phyloP scores from a whole-genome alignment of 2,113 vertebrate species.

The Balaeniceps rex region DNA sequence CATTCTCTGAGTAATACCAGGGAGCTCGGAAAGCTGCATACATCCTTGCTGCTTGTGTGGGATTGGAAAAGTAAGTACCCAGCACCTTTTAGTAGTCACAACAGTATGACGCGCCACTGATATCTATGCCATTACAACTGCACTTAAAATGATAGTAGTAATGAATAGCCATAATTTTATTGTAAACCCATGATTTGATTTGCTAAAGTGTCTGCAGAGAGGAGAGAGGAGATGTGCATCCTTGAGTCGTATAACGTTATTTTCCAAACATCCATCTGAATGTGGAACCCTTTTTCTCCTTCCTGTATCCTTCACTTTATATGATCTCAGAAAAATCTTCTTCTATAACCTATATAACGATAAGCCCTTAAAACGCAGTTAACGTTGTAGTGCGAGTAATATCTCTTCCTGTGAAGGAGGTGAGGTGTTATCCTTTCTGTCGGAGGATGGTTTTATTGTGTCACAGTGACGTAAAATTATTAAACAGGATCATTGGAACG shows the following conservation, averaged over 20 bases:
- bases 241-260: neutral
- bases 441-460: neutral
- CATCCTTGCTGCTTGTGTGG: neutral
- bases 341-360: neutral
- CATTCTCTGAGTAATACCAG: neutral
- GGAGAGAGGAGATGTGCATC: neutral
- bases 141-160: neutral
- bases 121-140: neutral
- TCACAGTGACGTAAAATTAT: neutral
- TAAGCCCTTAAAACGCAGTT: neutral
- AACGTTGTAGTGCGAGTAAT: neutral
- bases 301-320: neutral
- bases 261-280: neutral
- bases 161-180: neutral
- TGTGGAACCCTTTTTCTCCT: neutral
- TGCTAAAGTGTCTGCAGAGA: neutral
- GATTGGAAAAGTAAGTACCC: neutral
- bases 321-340: neutral
- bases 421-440: neutral
- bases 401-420: neutral
- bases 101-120: neutral
- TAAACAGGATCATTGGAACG: neutral
- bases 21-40: neutral
- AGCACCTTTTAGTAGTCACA: neutral
- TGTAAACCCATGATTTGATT: neutral